Conservation (phyloP, 2,888 invertebrate species). For the Epicampocera succincta region DNA sequence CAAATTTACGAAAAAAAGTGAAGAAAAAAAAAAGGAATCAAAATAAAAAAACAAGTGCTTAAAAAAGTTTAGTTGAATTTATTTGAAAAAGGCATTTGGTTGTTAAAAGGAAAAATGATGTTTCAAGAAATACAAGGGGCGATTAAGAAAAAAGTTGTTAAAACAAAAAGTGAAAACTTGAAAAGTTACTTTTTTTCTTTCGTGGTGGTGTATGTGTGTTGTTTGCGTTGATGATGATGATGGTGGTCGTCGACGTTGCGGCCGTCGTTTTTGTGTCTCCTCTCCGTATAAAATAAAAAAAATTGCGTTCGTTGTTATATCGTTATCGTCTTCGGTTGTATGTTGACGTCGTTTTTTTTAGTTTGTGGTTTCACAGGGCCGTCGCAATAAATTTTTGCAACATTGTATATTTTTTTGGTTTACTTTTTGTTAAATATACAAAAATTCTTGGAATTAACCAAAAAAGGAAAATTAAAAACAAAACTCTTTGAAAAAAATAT, state of each 20-base stretch:
- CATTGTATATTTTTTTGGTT: constrained; percentile 52
- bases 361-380: constrained; percentile 62
- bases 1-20: neutral
- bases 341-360: constrained; percentile 63
- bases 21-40: neutral
- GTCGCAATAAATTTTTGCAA: constrained; percentile 65
- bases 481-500: constrained; percentile 15
- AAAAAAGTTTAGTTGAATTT: neutral
- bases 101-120: constrained; percentile 13
- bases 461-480: constrained; percentile 45
- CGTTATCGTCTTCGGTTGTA: constrained; percentile 64
- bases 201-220: constrained; percentile 65
- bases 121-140: constrained; percentile 14
- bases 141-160: constrained; percentile 53
- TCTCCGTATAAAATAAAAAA: constrained; percentile 38
- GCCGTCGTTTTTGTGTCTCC: constrained; percentile 55
- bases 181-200: constrained; percentile 71
- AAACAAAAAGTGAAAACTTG: constrained; percentile 75
- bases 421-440: constrained; percentile 37
- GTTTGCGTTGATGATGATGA: constrained; percentile 41
- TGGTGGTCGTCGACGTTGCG: constrained; percentile 46
- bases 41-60: constrained; percentile 25
- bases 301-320: constrained; percentile 56
- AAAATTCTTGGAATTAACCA: constrained; percentile 53
- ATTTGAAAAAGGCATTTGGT: constrained; percentile 31